Base-by-base conservation (phyloP, 1,140 invertebrate species). In the Mycetomoellerius zeteki region DNA sequence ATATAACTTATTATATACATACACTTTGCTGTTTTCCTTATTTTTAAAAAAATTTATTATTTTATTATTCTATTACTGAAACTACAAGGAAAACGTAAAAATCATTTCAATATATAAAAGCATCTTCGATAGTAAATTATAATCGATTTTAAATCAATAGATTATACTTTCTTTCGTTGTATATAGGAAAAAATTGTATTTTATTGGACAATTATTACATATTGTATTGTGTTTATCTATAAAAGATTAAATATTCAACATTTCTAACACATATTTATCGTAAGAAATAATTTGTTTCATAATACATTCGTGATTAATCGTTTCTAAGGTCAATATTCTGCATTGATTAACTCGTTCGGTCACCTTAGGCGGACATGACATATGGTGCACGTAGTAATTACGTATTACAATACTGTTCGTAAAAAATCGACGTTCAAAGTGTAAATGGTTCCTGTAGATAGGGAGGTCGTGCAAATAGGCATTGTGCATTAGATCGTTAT, bases 401-500 rank as follows among this genome's bases (percentile, higher is more conserved):
- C 47, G 33, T 69, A 69, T 81, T n/a, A 81, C 33, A 62, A 84
- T 60, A 4, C 37, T 16, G 2, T 33, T 65, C 3, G 33, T n/a
- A 33, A 73, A 84, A 84, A 76, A 16, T 19, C 71, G 24, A 50
- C 24, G 52, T 58, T 16, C 24, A 62, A 65, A 69, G 78, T 21
- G 4, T 87, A 54, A 77, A 88, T 60, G 54, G 64, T 90, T 88
- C 62, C 58, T 81, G 89, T 52, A 56, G 81, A 71, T 47, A 52
- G 21, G 73, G 84, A 71, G 85, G 50, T 62, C 84, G 60, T 21
- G 90, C 87, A 86, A 91, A 88, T 89, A 86, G 87, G 81, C 85
- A 60, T 77, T 43, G 85, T 77, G 85, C 89, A 87, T 86, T 89
- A 91, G 90, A 91, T 91, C 85, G 85, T 67, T 89, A 91, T 91